Base-by-base conservation (phyloP, 2,797 vertebrate genomes). In the Parauchenoglanis ngamensis region DNA sequence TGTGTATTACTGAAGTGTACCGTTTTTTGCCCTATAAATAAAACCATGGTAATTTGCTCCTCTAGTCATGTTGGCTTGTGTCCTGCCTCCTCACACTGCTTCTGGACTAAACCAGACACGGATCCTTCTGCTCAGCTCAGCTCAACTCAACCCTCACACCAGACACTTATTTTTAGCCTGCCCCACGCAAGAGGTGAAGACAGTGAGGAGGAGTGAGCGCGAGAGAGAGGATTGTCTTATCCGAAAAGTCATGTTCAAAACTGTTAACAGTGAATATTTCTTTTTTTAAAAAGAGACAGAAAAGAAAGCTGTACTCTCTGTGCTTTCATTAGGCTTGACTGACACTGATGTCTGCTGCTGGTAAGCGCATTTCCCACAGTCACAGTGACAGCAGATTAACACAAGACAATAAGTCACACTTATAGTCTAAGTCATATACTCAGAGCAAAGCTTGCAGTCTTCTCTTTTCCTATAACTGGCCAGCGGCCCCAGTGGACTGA, bases 81-180 rank as follows among this genome's bases (percentile, higher is more conserved):
- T 57, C 8, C 12, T 76, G 28, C 7, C 70, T 83, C 83, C 70
- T 86, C 7, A 5, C 23, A 76, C 54, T 85, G 78, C 79, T 72
- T 85, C 65, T 46, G 35, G 83, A 80, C 81, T 84, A 72, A 77
- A 72, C 68, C 59, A 83, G 86, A 86, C 87, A 80, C 23, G 13
- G 70, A 83, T 83, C 80, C 52, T 86, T 31, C 75, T 86, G 80
- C 87, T 85, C 87, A 59, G 72, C 70, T 88, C 52, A n/a, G 57
- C 77, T 83, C 85, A 86, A 56, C 72, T 83, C 85, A 86, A 57
- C 87, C 82, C 89, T 87, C 84, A 88, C 86, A 73, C 65, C 82
- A 88, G 82, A 90, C 56, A 31, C 12, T 90, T 91, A 91, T 91
- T 91, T 91, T 91, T 91, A 91, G 89, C 77, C 83, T 63, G 63